These are phyloP conservation scores for Gobiocypris rarus DNA, from an alignment of 2,113 vertebrate species.

Conservation along the genomic window DNA sequence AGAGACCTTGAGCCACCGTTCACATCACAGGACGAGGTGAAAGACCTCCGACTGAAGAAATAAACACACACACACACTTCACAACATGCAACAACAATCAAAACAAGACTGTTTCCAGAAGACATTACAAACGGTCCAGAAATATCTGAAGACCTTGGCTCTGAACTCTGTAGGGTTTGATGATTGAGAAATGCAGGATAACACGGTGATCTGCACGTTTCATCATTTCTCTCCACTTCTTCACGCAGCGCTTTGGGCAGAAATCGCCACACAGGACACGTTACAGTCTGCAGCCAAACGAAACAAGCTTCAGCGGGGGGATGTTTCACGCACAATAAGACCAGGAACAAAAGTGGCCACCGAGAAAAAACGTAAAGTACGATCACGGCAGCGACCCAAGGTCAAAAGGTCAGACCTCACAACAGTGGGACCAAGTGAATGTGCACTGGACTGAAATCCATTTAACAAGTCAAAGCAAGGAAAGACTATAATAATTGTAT, in stretches of 20 bases:
- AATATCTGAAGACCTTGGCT: not conserved
- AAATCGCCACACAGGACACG: not conserved
- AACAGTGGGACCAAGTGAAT: not conserved
- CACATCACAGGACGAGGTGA: constrained; percentile 40
- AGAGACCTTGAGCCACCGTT: constrained; percentile 52
- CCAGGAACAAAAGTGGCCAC: not conserved
- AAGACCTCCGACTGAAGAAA: constrained; percentile 28
- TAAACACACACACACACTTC: no score
- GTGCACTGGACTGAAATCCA: not conserved
- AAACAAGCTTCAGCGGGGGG: not conserved
- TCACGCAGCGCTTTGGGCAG: not conserved
- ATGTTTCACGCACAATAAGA: not conserved
- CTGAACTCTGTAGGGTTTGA: not conserved
- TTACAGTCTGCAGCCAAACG: not conserved
- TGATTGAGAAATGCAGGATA: not conserved
- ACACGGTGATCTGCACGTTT: not conserved
- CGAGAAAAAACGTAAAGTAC: no score
- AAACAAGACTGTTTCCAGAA: not conserved
- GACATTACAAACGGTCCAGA: not conserved
- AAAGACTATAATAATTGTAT: not conserved
- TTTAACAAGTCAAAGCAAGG: not conserved
- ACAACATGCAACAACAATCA: not conserved
- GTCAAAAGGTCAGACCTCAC: constrained; percentile 4
- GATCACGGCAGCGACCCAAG: not conserved
- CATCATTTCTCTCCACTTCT: not conserved